Conservation (phyloP, 2,888 invertebrate genomes). For the Rhamnusium bicolor region DNA sequence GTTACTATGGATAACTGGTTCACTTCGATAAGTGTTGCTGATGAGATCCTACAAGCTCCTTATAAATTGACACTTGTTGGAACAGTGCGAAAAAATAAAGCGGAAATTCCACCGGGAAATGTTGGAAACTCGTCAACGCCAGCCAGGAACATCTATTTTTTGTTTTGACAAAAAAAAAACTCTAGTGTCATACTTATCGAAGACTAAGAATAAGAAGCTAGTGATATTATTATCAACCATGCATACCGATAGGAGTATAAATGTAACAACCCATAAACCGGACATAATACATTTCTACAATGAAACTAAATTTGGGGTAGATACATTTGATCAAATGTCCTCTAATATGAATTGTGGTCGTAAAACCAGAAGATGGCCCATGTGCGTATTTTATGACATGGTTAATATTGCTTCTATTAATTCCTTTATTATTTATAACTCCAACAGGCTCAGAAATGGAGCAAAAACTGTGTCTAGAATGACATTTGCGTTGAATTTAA, state of each 20-base stretch:
- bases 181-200: conserved; percentile 19
- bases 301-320: background rate
- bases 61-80: conserved; percentile 62
- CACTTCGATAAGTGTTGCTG: conserved; percentile 60
- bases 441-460: background rate
- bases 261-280: background rate
- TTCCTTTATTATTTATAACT: background rate
- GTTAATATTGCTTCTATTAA: too few relatives aligned
- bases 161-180: background rate
- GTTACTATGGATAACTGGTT: conserved; percentile 37
- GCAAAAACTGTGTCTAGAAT: background rate
- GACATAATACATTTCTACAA: background rate
- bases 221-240: conserved; percentile 38
- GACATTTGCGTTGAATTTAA: background rate
- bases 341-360: background rate
- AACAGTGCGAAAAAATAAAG: conserved; percentile 61
- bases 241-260: background rate
- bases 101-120: conserved; percentile 61
- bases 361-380: background rate
- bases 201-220: conserved; percentile 20
- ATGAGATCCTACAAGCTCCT: conserved; percentile 56
- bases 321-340: background rate
- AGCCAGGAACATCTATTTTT: background rate
- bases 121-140: background rate
- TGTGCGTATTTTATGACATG: background rate